Evolutionary conservation across 2,888 invertebrate species (phyloP).

Genomic region (Athetis lepigone): DNA sequence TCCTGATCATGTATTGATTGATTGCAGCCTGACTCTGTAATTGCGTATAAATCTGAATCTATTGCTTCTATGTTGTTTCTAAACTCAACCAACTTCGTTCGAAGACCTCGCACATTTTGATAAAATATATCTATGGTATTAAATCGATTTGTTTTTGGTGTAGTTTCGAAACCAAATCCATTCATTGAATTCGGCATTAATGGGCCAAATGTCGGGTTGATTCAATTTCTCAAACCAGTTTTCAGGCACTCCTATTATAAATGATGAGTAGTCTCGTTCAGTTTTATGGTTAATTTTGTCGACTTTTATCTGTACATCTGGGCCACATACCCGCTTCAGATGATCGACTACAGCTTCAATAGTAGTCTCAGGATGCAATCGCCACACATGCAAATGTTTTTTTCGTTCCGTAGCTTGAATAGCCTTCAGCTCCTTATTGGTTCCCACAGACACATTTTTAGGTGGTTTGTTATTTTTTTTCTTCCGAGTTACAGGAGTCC

Average conservation of each 20-base stretch:
- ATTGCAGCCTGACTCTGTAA: neutral
- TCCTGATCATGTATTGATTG: neutral
- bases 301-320: too few species aligned
- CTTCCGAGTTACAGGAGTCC: neutral
- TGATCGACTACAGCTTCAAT: too few species aligned
- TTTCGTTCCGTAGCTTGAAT: constrained; percentile 13
- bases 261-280: too few species aligned
- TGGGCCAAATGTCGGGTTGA: neutral
- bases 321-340: too few species aligned
- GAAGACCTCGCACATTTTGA: neutral
- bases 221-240: too few species aligned
- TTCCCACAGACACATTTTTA: constrained; percentile 11
- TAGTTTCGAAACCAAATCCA: constrained; percentile 10
- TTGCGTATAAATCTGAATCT: neutral
- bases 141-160: neutral
- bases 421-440: constrained; percentile 10
- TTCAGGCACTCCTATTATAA: too few species aligned
- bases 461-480: neutral
- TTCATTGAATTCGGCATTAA: constrained; percentile 2
- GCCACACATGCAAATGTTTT: too few species aligned
- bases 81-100: neutral
- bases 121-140: neutral
- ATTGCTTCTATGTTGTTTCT: neutral
- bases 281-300: neutral
- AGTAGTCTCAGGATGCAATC: too few species aligned